These are phyloP conservation scores for Ectropis grisescens DNA, from an alignment of 1,140 invertebrate genomes.

Conservation along the genomic window DNA sequence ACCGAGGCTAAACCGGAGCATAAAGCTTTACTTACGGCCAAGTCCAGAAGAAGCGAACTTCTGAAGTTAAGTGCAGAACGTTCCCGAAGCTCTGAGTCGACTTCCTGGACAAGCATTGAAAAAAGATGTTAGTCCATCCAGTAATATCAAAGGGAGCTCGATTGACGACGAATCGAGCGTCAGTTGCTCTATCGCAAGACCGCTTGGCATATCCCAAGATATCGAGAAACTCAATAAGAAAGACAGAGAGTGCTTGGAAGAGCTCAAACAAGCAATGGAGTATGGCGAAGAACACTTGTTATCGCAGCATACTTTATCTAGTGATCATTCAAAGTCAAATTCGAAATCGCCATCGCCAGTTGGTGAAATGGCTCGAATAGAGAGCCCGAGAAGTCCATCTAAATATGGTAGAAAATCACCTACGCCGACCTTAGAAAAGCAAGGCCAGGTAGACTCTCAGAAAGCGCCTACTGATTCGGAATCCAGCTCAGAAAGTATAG, in stretches of 20 bases:
- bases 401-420: slow-evolving; percentile 67
- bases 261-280: slow-evolving; percentile 64
- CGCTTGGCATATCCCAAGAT: slow-evolving; percentile 81
- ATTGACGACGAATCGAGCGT: slow-evolving; percentile 83
- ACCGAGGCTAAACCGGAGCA: slow-evolving; percentile 47
- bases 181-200: slow-evolving; percentile 82
- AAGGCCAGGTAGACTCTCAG: slow-evolving; percentile 71
- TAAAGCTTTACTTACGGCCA: slow-evolving; percentile 56
- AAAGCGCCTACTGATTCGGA: slow-evolving; percentile 67
- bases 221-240: slow-evolving; percentile 73
- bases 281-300: slow-evolving; percentile 61
- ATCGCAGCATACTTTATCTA: slow-evolving; percentile 50
- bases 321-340: slow-evolving; percentile 61
- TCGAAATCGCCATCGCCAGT: slow-evolving; percentile 61
- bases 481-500: slow-evolving; percentile 65
- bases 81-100: slow-evolving; percentile 76
- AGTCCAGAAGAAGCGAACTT: slow-evolving; percentile 59
- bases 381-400: slow-evolving; percentile 57
- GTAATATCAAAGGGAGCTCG: slow-evolving; percentile 73
- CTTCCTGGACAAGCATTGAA: slow-evolving; percentile 74
- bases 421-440: slow-evolving; percentile 73
- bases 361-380: slow-evolving; percentile 45
- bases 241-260: slow-evolving; percentile 63
- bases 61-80: slow-evolving; percentile 75
- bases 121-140: slow-evolving; percentile 71